A percentile compares a stretch with the other conserved stretches of the same genome.
Evolutionary conservation across 1,140 invertebrate species (phyloP).

Genomic region (Cheumatopsyche charites): DNA sequence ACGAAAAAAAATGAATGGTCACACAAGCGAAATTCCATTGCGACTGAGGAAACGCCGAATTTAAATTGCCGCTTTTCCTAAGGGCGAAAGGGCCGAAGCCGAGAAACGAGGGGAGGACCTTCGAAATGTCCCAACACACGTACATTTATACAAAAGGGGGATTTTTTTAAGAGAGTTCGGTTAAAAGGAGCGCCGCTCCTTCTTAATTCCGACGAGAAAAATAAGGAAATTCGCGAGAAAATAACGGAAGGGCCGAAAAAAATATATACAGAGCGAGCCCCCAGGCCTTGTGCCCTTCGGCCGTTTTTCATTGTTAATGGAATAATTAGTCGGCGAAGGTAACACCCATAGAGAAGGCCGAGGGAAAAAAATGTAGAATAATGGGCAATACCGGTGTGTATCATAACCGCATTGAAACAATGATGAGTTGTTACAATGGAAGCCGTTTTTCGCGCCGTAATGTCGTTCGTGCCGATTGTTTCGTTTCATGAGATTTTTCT

Average conservation of each 20-base stretch:
- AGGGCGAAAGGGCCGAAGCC: not conserved
- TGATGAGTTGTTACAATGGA: not conserved
- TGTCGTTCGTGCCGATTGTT: too few species aligned
- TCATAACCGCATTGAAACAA: constrained; percentile 7
- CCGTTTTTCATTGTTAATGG: constrained; percentile 49
- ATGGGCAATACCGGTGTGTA: constrained; percentile 2
- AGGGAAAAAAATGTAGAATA: constrained; percentile 4
- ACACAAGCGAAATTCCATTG: too few species aligned
- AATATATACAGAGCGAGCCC: constrained; percentile 13
- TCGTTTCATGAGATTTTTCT: too few species aligned
- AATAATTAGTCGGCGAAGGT: constrained; percentile 46
- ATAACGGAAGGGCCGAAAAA: constrained; percentile 5
- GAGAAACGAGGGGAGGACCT: not conserved
- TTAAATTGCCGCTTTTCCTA: constrained; percentile 11
- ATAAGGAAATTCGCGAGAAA: constrained; percentile 15
- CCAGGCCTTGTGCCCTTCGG: too few species aligned
- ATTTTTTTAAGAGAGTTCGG: constrained; percentile 26
- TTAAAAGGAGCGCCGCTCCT: constrained; percentile 24
- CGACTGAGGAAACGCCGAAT: not conserved
- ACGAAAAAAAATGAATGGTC: too few species aligned
- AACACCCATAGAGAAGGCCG: constrained; percentile 14
- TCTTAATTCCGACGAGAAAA: constrained; percentile 26
- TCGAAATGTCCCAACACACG: constrained; percentile 9
- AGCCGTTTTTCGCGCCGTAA: too few species aligned
- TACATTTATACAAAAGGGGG: constrained; percentile 1